Base-by-base conservation (phyloP, 1,140 invertebrate genomes). In the Hormaphis cornu region DNA sequence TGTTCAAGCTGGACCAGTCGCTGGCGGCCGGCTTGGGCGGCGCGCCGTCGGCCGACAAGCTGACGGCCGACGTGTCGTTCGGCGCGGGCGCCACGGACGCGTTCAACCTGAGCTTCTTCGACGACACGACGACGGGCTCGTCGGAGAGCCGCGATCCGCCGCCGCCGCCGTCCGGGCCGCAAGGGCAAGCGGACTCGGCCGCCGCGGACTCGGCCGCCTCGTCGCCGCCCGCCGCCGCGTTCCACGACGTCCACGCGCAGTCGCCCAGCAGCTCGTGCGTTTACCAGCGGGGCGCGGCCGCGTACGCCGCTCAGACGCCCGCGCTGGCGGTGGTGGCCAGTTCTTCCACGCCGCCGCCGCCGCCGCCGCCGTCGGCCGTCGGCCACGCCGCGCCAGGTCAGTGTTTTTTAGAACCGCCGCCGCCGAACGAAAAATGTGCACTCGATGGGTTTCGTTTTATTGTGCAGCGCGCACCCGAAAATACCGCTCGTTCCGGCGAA, bases 31-130 rank as follows among this genome's bases (percentile, higher is more conserved):
- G 81, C 76, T 75, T 84, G 74, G 82, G 82, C 75, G 81, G 77
- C 77, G 80, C 80, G 70, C 82, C 82, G 75, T 79, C 81, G 71
- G 81, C 81, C 73, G 83, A 85, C 73, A 74, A 75, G 33, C 71
- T 76, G 14, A 84, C 82, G 74, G 80, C 83, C 66, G 84, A 86
- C 78, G 85, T 87, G 73, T 81, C 83, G 72, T 88, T 88, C 76
- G 86, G 87, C 79, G 86, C 86, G 74, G 72, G 85, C 76, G 83
- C 84, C 61, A 22, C 61, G 14, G 61, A 66, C n/a, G 87, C 88
- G 76, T 89, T 89, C 76, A 88, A 88, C 80, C 80, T 89, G 74
- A 85, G 86, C 79, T 89, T 89, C 80, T 89, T 89, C 79, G 70
- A 66, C 18, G 87, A 89, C 79, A 82, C 81, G 33, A 82, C 84